These are phyloP conservation scores for Eidolon dupreanum DNA, from an alignment of 2,797 vertebrate species.

Conservation along the genomic window DNA sequence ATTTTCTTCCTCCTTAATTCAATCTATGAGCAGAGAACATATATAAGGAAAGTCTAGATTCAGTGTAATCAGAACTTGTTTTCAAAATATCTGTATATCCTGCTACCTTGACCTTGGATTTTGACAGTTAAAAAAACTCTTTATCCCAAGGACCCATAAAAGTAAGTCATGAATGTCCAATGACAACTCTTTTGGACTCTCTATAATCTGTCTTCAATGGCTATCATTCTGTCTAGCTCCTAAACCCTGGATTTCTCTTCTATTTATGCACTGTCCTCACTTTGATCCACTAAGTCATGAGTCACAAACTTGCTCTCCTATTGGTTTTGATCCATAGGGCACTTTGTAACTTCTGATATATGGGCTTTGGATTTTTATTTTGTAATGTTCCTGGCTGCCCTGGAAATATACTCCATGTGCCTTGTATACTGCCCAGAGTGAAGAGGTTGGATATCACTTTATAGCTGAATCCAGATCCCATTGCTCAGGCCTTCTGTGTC, in stretches of 20 bases:
- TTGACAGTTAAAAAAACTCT: background rate
- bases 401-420: background rate
- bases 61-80: background rate
- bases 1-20: no score
- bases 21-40: no score
- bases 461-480: background rate
- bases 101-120: background rate
- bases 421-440: background rate
- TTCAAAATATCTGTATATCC: background rate
- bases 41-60: no score
- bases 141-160: background rate
- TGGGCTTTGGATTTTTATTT: background rate
- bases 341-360: background rate
- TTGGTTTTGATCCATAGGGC: background rate
- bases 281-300: background rate
- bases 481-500: background rate
- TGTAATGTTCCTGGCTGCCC: background rate
- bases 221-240: background rate
- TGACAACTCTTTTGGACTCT: background rate
- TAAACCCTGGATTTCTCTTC: background rate
- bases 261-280: background rate
- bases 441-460: background rate
- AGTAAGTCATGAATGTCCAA: background rate
- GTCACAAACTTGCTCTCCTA: background rate
- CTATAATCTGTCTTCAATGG: background rate